A percentile compares a stretch with the other conserved stretches of the same genome.
phyloP scores from a whole-genome alignment of 2,113 vertebrate genomes.

The Lampris megalopsis region DNA sequence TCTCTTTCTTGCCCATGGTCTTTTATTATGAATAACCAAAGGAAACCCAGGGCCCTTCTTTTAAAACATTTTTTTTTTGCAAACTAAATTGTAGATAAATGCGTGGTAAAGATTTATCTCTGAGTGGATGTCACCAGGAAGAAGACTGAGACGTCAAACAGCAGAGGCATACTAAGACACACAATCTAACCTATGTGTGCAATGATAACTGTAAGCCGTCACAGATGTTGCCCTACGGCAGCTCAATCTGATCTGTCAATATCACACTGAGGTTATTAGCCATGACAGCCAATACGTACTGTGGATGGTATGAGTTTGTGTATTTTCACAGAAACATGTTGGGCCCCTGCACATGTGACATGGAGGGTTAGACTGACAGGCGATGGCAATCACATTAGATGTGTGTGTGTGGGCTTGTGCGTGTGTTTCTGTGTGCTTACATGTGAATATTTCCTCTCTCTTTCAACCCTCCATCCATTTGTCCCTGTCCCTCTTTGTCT shows the following conservation, averaged over 20 bases:
- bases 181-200: not conserved
- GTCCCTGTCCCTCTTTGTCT: not conserved
- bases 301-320: not conserved
- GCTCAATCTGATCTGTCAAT: constrained; percentile 33
- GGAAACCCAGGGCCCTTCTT: not conserved
- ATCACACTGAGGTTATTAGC: constrained; percentile 21
- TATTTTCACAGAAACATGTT: constrained; percentile 1
- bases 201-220: constrained; percentile 31
- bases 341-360: not conserved
- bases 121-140: no score
- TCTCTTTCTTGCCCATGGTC: not conserved
- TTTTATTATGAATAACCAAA: not conserved
- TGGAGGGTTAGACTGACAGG: not conserved
- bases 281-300: constrained; percentile 50
- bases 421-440: not conserved
- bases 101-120: not conserved
- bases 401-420: not conserved
- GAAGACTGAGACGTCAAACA: constrained; percentile 18
- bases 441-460: not conserved
- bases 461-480: not conserved
- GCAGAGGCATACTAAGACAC: not conserved
- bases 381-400: constrained; percentile 23
- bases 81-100: not conserved
- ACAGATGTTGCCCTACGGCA: constrained; percentile 6
- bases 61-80: not conserved